These are phyloP conservation scores for Machimus rusticus DNA, from an alignment of 2,888 invertebrate species.

Conservation along the genomic window DNA sequence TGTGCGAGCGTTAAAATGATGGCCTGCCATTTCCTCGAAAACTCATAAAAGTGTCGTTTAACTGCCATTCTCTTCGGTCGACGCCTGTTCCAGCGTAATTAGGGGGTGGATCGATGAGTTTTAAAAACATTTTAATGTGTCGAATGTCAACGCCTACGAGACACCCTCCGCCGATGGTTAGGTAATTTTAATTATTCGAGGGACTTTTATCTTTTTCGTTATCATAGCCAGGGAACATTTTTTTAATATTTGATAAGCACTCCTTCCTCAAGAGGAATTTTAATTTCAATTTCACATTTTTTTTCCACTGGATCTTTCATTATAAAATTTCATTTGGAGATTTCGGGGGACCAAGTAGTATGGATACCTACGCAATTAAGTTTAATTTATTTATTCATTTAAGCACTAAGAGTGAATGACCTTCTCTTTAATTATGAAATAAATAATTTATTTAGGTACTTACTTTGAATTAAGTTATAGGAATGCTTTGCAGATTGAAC, in stretches of 20 bases:
- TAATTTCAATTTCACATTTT: not conserved
- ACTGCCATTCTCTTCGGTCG: not conserved
- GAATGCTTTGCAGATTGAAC: not conserved
- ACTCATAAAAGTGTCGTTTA: constrained; percentile 32
- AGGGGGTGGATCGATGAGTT: constrained; percentile 10
- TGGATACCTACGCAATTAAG: not conserved
- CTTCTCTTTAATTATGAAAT: not conserved
- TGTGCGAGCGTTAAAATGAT: not conserved
- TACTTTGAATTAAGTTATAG: not conserved
- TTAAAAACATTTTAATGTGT: constrained; percentile 35
- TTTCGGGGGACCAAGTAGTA: not conserved
- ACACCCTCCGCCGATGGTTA: not conserved
- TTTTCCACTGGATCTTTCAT: not conserved
- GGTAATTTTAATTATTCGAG: not conserved
- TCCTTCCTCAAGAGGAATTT: not conserved
- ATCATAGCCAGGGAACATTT: not conserved
- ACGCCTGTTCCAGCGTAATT: not conserved
- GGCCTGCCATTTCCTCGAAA: not conserved
- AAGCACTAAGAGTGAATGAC: not conserved
- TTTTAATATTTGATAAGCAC: not conserved
- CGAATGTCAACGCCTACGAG: not conserved
- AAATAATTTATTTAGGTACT: not conserved
- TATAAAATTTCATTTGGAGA: not conserved
- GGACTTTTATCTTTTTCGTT: not conserved
- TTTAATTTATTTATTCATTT: not conserved